Percentiles rank a stretch among this genome's conserved stretches.
These are phyloP conservation scores for Leptopilina drosophilae DNA, from an alignment of 2,888 invertebrate species.

Conservation along the genomic window DNA sequence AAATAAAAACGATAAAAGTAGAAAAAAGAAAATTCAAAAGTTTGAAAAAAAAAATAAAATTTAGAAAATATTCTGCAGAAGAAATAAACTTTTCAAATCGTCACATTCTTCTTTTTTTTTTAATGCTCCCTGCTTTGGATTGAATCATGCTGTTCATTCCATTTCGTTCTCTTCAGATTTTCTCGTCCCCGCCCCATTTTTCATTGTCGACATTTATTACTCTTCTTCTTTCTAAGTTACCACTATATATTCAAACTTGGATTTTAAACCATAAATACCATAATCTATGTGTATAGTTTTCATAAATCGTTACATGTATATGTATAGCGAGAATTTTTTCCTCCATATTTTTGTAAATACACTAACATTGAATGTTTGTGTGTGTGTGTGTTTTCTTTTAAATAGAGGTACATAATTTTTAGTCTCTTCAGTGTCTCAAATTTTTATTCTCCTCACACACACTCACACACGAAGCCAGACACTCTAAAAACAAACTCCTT, in stretches of 20 bases:
- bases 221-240: background rate
- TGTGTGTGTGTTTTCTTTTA: too few species aligned
- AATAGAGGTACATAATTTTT: too few species aligned
- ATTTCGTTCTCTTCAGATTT: background rate
- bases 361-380: too few species aligned
- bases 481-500: too few species aligned
- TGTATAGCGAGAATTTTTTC: too few species aligned
- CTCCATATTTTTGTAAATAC: too few species aligned
- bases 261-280: background rate
- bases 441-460: too few species aligned
- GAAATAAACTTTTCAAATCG: background rate
- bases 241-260: background rate
- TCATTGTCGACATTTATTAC: background rate
- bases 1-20: too few species aligned
- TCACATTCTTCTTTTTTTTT: background rate
- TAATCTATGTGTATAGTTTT: too few species aligned
- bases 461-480: too few species aligned
- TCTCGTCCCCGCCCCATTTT: background rate
- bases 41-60: background rate
- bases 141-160: slow-evolving; percentile 2
- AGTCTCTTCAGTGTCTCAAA: too few species aligned
- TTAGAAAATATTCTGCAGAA: slow-evolving; percentile 18
- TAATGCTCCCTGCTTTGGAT: background rate
- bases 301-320: too few species aligned
- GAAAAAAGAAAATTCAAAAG: background rate